phyloP scores from a whole-genome alignment of 2,888 invertebrate species.

The Drosophila yooni region DNA sequence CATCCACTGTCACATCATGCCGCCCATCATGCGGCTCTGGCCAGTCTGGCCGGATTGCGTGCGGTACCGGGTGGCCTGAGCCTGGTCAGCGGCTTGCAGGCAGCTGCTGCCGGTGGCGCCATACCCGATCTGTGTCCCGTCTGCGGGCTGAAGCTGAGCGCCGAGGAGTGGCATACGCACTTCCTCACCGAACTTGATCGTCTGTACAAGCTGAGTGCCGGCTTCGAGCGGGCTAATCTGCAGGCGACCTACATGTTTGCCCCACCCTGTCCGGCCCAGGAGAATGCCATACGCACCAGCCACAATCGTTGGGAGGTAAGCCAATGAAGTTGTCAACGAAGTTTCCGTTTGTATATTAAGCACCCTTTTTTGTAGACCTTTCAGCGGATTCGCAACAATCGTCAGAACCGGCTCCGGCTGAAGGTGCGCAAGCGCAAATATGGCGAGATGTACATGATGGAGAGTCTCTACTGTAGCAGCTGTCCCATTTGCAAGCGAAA shows the following conservation, averaged over 20 bases:
- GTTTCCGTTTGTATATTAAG: neutral
- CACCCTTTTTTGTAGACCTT: slow-evolving; percentile 86
- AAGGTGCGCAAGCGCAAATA: slow-evolving; percentile 89
- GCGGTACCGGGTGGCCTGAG: slow-evolving; percentile 72
- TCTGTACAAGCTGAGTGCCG: slow-evolving; percentile 87
- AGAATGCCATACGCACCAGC: slow-evolving; percentile 85
- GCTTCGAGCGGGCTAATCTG: slow-evolving; percentile 84
- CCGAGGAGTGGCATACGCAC: slow-evolving; percentile 89
- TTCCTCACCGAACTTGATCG: slow-evolving; percentile 89
- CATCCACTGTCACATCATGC: slow-evolving; percentile 77
- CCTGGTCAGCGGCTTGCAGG: slow-evolving; percentile 67
- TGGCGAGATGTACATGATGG: slow-evolving; percentile 86
- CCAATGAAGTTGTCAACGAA: neutral
- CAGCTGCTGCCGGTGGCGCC: slow-evolving; percentile 75
- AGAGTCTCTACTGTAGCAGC: slow-evolving; percentile 85
- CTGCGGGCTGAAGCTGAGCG: slow-evolving; percentile 88
- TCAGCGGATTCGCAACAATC: slow-evolving; percentile 89
- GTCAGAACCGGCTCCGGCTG: slow-evolving; percentile 88
- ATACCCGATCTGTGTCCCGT: slow-evolving; percentile 87
- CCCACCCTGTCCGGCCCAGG: slow-evolving; percentile 84
- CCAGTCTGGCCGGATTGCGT: slow-evolving; percentile 76
- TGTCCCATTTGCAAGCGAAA: slow-evolving; percentile 88
- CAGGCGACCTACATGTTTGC: slow-evolving; percentile 85
- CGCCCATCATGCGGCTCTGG: slow-evolving; percentile 77
- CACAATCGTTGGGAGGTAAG: slow-evolving; percentile 89